Percentiles rank a stretch among this genome's conserved stretches.
phyloP scores from a whole-genome alignment of 1,140 invertebrate genomes.

The Asbolus verrucosus region DNA sequence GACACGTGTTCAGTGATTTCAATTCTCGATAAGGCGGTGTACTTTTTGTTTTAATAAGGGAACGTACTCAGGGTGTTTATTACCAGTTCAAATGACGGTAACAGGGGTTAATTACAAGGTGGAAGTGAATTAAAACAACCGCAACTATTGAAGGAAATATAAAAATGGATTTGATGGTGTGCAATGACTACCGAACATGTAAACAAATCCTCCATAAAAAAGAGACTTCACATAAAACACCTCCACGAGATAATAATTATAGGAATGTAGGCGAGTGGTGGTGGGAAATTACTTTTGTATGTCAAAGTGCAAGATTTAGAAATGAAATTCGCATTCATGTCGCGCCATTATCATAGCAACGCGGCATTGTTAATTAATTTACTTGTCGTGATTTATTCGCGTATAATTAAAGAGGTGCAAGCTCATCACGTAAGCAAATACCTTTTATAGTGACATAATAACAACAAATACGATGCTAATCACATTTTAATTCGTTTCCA shows the following conservation, averaged over 20 bases:
- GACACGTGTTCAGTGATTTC: slow-evolving; percentile 40
- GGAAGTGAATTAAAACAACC: not conserved
- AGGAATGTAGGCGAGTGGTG: slow-evolving; percentile 8
- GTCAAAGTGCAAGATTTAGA: not conserved
- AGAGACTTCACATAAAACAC: slow-evolving; percentile 14
- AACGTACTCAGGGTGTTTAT: slow-evolving; percentile 5
- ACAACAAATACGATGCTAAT: slow-evolving; percentile 22
- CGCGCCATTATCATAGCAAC: not conserved
- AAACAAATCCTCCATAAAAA: slow-evolving; percentile 6
- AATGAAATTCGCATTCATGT: slow-evolving; percentile 19
- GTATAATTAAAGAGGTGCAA: slow-evolving; percentile 21
- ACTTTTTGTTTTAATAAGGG: slow-evolving; percentile 30
- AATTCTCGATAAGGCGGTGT: slow-evolving; percentile 30
- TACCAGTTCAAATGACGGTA: slow-evolving; percentile 15
- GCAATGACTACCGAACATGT: not conserved
- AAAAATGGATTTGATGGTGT: not conserved
- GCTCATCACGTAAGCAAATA: slow-evolving; percentile 9
- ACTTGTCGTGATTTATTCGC: not conserved
- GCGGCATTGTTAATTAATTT: slow-evolving; percentile 5
- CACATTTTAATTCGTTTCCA: not conserved
- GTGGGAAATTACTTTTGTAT: no score
- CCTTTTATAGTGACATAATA: slow-evolving; percentile 7
- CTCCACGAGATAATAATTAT: not conserved
- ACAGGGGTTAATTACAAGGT: slow-evolving; percentile 15
- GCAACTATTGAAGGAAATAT: no score